Conservation (phyloP, 1,140 invertebrate genomes). For the Lepidurus couesii region DNA sequence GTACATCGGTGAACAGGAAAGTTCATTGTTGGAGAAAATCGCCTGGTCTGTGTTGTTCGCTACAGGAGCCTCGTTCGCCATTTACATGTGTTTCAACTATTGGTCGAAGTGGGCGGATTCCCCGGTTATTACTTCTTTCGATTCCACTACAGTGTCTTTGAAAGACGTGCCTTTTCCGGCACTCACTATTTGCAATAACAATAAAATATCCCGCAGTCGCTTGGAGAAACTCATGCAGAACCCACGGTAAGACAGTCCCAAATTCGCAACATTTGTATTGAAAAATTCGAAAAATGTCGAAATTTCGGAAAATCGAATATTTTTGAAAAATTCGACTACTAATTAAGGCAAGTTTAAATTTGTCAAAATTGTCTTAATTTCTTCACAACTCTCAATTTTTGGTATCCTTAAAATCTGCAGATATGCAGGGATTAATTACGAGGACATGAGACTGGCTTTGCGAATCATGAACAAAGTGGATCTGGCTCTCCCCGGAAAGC, state of each 20-base stretch:
- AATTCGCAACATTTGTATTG: neutral
- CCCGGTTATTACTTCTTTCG: neutral
- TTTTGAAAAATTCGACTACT: too few relatives aligned
- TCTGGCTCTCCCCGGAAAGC: neutral
- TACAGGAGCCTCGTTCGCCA: neutral
- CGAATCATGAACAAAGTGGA: neutral
- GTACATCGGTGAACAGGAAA: neutral
- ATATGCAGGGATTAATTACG: neutral
- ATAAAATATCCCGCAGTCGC: slow-evolving; percentile 22
- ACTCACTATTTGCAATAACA: slow-evolving; percentile 27
- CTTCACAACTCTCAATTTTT: neutral
- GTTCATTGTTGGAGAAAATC: neutral
- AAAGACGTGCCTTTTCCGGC: slow-evolving; percentile 22
- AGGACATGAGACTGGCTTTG: neutral
- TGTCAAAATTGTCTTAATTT: neutral
- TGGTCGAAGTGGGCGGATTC: slow-evolving; percentile 20
- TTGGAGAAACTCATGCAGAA: neutral
- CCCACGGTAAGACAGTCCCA: neutral
- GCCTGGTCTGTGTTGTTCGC: slow-evolving; percentile 1
- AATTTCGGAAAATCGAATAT: too few relatives aligned
- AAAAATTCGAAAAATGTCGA: too few relatives aligned
- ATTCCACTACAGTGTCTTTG: slow-evolving; percentile 22
- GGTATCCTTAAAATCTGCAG: neutral
- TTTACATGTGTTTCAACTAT: slow-evolving; percentile 23
- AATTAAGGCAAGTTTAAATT: too few relatives aligned